Percentiles rank a stretch among this genome's conserved stretches.
phyloP scores from a whole-genome alignment of 1,140 invertebrate species.

The Stenopsyche tienmushanensis region DNA sequence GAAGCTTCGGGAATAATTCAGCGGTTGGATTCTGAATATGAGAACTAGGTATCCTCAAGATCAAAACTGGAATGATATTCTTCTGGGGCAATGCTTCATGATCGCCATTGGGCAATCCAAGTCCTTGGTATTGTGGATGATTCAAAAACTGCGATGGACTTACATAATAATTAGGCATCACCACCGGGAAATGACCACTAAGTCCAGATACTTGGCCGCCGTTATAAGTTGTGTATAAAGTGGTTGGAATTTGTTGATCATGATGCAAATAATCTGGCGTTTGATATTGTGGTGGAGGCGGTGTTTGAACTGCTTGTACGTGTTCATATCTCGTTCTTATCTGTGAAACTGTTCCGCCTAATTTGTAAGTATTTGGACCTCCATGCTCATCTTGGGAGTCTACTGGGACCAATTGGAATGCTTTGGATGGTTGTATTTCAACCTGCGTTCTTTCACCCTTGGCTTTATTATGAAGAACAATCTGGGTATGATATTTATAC shows the following conservation, averaged over 20 bases:
- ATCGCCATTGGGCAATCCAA: constrained; percentile 47
- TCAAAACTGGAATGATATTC: constrained; percentile 57
- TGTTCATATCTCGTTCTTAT: constrained; percentile 45
- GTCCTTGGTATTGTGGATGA: constrained; percentile 51
- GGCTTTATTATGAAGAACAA: constrained; percentile 23
- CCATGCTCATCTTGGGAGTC: constrained; percentile 46
- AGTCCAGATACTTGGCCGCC: constrained; percentile 51
- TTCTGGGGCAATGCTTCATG: constrained; percentile 47
- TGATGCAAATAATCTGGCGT: constrained; percentile 28
- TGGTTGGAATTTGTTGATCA: constrained; percentile 43
- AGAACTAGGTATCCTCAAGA: constrained; percentile 58
- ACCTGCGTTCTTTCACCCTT: constrained; percentile 43
- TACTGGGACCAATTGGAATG: constrained; percentile 51
- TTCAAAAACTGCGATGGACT: constrained; percentile 50
- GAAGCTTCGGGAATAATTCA: constrained; percentile 57
- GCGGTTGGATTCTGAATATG: constrained; percentile 55
- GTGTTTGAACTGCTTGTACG: constrained; percentile 43
- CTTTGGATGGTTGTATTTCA: constrained; percentile 54
- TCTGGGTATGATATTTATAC: constrained; percentile 22
- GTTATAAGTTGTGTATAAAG: constrained; percentile 54
- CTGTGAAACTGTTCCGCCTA: constrained; percentile 42
- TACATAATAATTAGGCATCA: constrained; percentile 54
- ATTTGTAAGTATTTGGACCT: constrained; percentile 45
- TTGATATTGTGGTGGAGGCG: constrained; percentile 40
- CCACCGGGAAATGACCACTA: constrained; percentile 52